Evolutionary conservation across 2,113 vertebrate species (phyloP), one percentile per base, ranked within the genome.

Genomic region (Sarotherodon lohbergeri): DNA sequence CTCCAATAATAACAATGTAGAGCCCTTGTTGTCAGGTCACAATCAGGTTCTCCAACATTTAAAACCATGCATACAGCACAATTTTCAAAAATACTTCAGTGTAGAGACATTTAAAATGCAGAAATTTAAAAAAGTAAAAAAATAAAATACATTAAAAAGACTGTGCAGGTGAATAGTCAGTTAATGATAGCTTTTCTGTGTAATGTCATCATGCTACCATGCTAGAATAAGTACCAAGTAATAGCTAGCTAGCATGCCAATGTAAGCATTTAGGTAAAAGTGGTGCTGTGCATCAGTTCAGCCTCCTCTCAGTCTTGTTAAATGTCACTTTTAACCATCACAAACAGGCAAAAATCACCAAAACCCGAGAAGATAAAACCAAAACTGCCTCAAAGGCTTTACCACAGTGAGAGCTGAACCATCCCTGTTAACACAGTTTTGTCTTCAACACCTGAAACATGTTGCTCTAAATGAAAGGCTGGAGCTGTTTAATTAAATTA

Each of bases 401-500:
- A 81, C 36, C 59, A 34, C 24, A 14, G 14, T 27, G 24, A 39
- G n/a, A 81, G 29, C 32, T 41, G 56, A 52, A 52, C 32, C 54
- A 9, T 82, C 43, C 63, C 36, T 14, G 82, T 79, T 22, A 76
- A 78, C 56, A 27, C 54, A 27, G 10, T 81, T 93, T 87, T 71
- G 43, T 83, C 82, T 79, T 13, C 16, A 57, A 22, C 39, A 10
- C 22, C 71, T 83, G 24, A 80, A 50, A 79, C 24, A 8, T 90
- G 29, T 48, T 80, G 34, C 29, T 66, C 39, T 61, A 50, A 86
- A 54, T 59, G 12, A 87, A 86, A 39, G 16, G 57, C 48, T 83
- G 36, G 73, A 83, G 71, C n/a, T 80, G 24, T 85, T 81, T 88
- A 86, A 87, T 88, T 81, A 88, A 80, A 41, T 34, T 66, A 36